These are phyloP conservation scores for Chelon auratus DNA, from an alignment of 2,797 vertebrate genomes.

Conservation along the genomic window DNA sequence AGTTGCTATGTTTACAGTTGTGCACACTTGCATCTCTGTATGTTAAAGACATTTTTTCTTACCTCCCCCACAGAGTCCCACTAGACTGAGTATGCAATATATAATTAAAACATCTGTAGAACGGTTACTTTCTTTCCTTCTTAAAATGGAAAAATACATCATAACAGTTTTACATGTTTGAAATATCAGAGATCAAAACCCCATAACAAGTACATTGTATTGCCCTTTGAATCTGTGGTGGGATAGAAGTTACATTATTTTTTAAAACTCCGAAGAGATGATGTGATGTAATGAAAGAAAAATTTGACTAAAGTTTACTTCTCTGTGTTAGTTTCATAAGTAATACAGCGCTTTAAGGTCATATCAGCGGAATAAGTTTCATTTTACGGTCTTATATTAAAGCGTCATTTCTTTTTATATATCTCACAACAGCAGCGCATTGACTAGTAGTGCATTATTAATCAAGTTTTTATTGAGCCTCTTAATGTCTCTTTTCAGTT, in stretches of 20 bases:
- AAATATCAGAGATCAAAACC: conserved; percentile 6
- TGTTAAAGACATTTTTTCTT: conserved; percentile 8
- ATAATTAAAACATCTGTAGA: conserved; percentile 47
- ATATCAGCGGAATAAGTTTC: conserved; percentile 41
- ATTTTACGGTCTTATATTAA: conserved; percentile 41
- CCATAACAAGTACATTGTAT: neutral
- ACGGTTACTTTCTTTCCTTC: conserved; percentile 12
- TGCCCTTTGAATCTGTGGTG: neutral
- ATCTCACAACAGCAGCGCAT: conserved; percentile 42
- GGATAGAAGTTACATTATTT: neutral
- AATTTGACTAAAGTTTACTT: neutral
- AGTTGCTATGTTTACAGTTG: conserved; percentile 26
- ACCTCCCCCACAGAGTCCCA: conserved; percentile 24
- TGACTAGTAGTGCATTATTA: conserved; percentile 45
- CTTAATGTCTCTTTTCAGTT: conserved; percentile 40
- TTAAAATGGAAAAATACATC: conserved; percentile 18
- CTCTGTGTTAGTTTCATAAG: conserved; percentile 4
- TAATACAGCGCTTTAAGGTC: conserved; percentile 28
- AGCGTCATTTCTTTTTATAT: conserved; percentile 32
- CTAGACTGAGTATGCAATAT: conserved; percentile 18
- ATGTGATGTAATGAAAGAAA: neutral
- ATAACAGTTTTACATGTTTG: conserved; percentile 4
- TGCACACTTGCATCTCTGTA: conserved; percentile 23
- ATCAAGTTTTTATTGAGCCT: conserved; percentile 48
- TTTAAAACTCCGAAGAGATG: neutral